phyloP scores from a whole-genome alignment of 2,888 invertebrate genomes.

The Mythimna ferrago region DNA sequence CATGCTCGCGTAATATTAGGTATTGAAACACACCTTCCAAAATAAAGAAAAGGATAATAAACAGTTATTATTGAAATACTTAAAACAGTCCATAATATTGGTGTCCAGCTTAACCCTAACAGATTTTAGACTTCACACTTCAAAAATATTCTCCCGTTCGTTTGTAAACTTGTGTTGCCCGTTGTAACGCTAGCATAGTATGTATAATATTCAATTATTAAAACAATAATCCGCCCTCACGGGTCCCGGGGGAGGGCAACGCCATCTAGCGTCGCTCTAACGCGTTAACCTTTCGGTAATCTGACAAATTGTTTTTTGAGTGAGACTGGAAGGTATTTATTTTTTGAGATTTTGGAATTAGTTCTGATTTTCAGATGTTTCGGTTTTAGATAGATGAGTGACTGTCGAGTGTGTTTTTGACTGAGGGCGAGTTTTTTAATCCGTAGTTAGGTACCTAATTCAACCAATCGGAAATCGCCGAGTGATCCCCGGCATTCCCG shows the following conservation, averaged over 20 bases:
- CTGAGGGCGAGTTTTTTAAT: too few relatives aligned
- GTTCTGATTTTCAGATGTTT: not conserved
- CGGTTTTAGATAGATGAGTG: not conserved
- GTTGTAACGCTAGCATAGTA: conserved; percentile 74
- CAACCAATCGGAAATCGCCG: too few relatives aligned
- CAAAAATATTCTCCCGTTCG: conserved; percentile 7
- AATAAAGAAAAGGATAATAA: too few relatives aligned
- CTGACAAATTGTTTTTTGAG: conserved; percentile 36
- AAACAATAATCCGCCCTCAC: conserved; percentile 81
- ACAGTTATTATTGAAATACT: too few relatives aligned
- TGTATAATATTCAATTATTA: conserved; percentile 88
- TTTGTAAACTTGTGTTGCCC: conserved; percentile 64
- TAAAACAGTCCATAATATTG: too few relatives aligned
- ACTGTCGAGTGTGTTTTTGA: not conserved
- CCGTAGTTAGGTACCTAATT: too few relatives aligned
- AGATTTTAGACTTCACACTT: not conserved
- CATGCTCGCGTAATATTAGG: too few relatives aligned
- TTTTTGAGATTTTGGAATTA: not conserved
- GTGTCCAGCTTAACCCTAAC: too few relatives aligned
- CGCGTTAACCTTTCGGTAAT: conserved; percentile 56
- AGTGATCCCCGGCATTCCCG: too few relatives aligned
- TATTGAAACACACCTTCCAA: too few relatives aligned
- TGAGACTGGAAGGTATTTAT: not conserved
- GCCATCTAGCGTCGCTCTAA: conserved; percentile 70
- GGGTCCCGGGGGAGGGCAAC: conserved; percentile 64